These are phyloP conservation scores for Lucilia cuprina DNA, from an alignment of 1,140 invertebrate species.

Conservation along the genomic window DNA sequence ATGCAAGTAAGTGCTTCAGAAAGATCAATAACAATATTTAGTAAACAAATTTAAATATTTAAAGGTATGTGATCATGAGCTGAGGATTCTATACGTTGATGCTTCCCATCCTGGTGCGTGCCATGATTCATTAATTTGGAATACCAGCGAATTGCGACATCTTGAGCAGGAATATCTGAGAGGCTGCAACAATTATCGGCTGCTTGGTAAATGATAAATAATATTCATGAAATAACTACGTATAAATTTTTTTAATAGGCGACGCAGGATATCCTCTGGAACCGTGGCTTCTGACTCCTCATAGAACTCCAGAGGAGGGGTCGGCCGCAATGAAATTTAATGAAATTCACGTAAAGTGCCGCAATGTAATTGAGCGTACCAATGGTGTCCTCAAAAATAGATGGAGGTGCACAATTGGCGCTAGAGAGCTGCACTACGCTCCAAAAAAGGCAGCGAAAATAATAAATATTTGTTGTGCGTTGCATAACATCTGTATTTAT, in stretches of 20 bases:
- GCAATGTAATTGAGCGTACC: neutral
- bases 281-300: neutral
- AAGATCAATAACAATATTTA: neutral
- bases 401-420: neutral
- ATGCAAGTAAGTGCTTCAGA: neutral
- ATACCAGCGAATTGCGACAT: neutral
- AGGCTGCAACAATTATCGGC: no score
- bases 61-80: neutral
- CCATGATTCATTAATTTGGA: neutral
- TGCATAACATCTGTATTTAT: conserved; percentile 3
- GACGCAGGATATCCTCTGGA: neutral
- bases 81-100: neutral
- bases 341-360: neutral
- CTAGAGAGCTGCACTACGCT: neutral
- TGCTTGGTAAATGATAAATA: neutral
- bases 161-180: neutral
- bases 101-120: no score
- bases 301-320: conserved; percentile 13
- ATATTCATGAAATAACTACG: neutral
- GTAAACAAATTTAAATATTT: neutral
- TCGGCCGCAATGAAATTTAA: conserved; percentile 19
- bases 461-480: neutral
- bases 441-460: conserved; percentile 16
- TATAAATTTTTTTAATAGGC: neutral
- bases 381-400: conserved; percentile 1